phyloP scores from a whole-genome alignment of 2,888 invertebrate species.

The Drosophila incognita region DNA sequence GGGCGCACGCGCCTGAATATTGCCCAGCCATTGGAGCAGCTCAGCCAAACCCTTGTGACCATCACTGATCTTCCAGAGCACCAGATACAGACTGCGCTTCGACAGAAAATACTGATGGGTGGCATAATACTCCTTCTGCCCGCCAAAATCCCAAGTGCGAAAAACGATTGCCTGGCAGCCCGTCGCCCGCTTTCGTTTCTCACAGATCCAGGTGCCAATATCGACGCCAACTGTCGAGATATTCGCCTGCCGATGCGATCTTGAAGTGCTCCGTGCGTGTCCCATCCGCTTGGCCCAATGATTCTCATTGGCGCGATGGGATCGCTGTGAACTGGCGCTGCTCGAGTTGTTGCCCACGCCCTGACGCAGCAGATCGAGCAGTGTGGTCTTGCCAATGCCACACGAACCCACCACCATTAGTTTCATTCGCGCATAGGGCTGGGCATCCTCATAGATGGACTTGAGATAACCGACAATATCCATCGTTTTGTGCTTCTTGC shows the following conservation, averaged over 20 bases:
- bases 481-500: slow-evolving; percentile 97
- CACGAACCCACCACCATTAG: slow-evolving; percentile 98
- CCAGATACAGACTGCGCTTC: slow-evolving; percentile 96
- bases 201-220: slow-evolving; percentile 97
- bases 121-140: slow-evolving; percentile 98
- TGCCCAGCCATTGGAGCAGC: slow-evolving; percentile 97
- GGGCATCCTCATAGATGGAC: slow-evolving; percentile 94
- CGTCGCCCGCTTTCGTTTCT: slow-evolving; percentile 91
- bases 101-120: slow-evolving; percentile 99
- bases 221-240: slow-evolving; percentile 99
- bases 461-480: slow-evolving; percentile 96
- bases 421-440: slow-evolving; percentile 97
- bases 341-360: slow-evolving; percentile 87
- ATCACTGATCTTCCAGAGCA: slow-evolving; percentile 97
- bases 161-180: slow-evolving; percentile 93
- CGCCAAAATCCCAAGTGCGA: slow-evolving; percentile 99
- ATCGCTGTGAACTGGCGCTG: slow-evolving; percentile 88
- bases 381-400: slow-evolving; percentile 94
- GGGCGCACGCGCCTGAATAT: slow-evolving; percentile 96
- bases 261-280: slow-evolving; percentile 92
- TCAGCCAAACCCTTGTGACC: slow-evolving; percentile 95
- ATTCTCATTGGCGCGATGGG: slow-evolving; percentile 86
- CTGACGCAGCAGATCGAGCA: slow-evolving; percentile 94
- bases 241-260: slow-evolving; percentile 89
- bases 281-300: slow-evolving; percentile 99